Percentiles rank a stretch among this genome's conserved stretches.
These are phyloP conservation scores for Lasioglossum villosulum DNA, from an alignment of 2,888 invertebrate species.

Conservation along the genomic window DNA sequence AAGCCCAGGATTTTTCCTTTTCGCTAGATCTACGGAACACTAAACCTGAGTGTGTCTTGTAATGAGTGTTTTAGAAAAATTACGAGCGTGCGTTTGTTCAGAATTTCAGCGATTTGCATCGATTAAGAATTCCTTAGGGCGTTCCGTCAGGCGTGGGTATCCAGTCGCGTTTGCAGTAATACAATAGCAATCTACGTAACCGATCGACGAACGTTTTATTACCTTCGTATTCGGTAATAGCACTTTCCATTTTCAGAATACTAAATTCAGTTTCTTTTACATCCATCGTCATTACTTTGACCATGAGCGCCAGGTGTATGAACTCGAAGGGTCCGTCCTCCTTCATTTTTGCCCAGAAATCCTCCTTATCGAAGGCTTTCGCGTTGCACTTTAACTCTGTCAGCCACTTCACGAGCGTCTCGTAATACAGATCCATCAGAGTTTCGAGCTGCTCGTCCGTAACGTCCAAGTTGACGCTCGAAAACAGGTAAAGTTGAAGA, in stretches of 20 bases:
- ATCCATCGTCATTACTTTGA: conserved; percentile 75
- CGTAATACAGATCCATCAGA: conserved; percentile 86
- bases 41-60: neutral
- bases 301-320: conserved; percentile 74
- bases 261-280: conserved; percentile 55
- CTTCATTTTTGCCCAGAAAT: conserved; percentile 71
- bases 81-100: neutral
- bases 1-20: neutral
- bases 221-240: conserved; percentile 41
- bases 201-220: conserved; percentile 62
- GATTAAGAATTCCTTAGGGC: too few species aligned
- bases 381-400: conserved; percentile 81
- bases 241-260: conserved; percentile 36
- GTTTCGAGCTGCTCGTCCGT: conserved; percentile 85
- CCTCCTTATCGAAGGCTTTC: conserved; percentile 65
- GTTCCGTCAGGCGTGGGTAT: conserved; percentile 15
- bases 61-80: neutral
- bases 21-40: neutral
- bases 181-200: conserved; percentile 59
- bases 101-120: neutral
- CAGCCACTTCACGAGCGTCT: conserved; percentile 84
- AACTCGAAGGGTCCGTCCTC: conserved; percentile 74
- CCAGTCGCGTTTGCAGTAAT: conserved; percentile 68
- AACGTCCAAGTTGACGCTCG: conserved; percentile 85
- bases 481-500: conserved; percentile 86